Evolutionary conservation across 1,140 invertebrate species (phyloP).

Genomic region (Mamestra configurata): DNA sequence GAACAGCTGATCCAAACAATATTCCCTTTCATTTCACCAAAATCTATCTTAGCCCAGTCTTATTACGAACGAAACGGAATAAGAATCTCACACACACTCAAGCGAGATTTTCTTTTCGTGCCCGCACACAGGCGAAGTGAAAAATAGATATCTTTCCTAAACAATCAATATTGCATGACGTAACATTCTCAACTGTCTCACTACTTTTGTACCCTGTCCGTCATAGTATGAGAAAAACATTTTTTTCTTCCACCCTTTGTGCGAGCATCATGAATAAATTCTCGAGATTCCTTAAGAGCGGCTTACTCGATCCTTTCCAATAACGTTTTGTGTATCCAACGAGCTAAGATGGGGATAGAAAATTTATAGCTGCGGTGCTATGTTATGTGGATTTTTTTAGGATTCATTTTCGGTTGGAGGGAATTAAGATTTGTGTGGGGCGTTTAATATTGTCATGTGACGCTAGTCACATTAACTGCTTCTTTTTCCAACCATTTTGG

Average conservation of each 20-base stretch:
- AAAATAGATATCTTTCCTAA: constrained; percentile 12
- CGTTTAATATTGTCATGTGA: no score
- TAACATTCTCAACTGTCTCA: constrained; percentile 26
- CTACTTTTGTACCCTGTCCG: constrained; percentile 35
- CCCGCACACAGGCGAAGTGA: background rate
- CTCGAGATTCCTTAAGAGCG: constrained; percentile 40
- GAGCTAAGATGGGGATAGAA: constrained; percentile 33
- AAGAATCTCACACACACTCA: constrained; percentile 3
- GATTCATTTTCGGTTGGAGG: background rate
- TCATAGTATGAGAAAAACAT: constrained; percentile 30
- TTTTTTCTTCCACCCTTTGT: constrained; percentile 26
- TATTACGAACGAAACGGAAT: background rate
- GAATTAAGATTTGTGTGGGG: background rate
- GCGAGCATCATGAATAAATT: constrained; percentile 42
- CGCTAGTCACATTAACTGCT: no score
- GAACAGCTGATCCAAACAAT: constrained; percentile 6
- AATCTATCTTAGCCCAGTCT: constrained; percentile 9
- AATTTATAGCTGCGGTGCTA: constrained; percentile 13
- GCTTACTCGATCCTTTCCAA: constrained; percentile 47
- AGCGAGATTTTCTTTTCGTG: background rate
- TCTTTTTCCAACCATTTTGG: no score
- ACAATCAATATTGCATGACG: constrained; percentile 44
- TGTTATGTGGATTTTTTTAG: constrained; percentile 12
- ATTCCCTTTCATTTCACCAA: background rate
- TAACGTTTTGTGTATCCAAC: constrained; percentile 50